Evolutionary conservation across 2,888 invertebrate species (phyloP), one percentile per base, ranked within the genome.

Genomic region (Thumatha senex): DNA sequence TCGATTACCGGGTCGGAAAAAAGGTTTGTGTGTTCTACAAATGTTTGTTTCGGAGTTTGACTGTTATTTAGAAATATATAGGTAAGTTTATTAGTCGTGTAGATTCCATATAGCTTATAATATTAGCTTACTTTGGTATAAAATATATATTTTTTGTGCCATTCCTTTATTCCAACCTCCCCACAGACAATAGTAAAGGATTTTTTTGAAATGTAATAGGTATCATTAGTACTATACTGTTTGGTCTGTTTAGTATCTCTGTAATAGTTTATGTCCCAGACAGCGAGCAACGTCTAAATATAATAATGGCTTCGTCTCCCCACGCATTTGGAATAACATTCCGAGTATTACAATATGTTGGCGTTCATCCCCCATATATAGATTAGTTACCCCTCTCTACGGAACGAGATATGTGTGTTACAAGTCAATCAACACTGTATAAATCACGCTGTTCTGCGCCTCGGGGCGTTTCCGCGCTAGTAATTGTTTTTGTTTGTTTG

Each of bases 251-350:
- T n/a, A n/a, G n/a, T n/a, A n/a, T n/a, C n/a, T n/a, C n/a, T n/a
- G n/a, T n/a, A n/a, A n/a, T n/a, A n/a, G n/a, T n/a, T n/a, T n/a
- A n/a, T n/a, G n/a, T n/a, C n/a, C n/a, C n/a, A n/a, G n/a, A n/a
- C n/a, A n/a, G n/a, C n/a, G n/a, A n/a, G n/a, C n/a, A n/a, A n/a
- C 7, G 35, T 35, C 35, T 8, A 35, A 13, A 10, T 36, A 5
- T 13, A 7, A 12, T 36, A 10, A 13, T 36, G 36, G 9, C 18
- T 57, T 56, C 54, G 47, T 51, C 41, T 51, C 45, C 42, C 49
- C 52, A 67, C 58, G 65, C 56, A 55, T 53, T 41, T 51, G 30
- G 53, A 67, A 67, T 67, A 50, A 61, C 56, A 54, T 64, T 61
- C 43, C 49, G 46, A 54, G 53, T 61, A 57, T 50, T 45, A 64